Conservation (phyloP, 2,888 invertebrate genomes). For the Eugnorisma glareosa region DNA sequence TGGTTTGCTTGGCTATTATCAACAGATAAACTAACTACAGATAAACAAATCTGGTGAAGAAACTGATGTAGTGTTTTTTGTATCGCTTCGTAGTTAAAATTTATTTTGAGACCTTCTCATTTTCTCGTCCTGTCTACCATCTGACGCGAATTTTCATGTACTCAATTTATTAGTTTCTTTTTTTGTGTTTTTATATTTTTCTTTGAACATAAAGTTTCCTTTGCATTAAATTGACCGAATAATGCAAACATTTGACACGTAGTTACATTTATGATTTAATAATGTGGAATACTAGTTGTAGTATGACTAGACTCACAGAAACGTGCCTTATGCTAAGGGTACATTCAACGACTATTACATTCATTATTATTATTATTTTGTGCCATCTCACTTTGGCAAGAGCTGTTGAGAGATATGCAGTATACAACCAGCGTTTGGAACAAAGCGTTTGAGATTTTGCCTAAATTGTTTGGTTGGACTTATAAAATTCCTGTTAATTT, state of each 20-base stretch:
- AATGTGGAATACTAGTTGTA: constrained; percentile 69
- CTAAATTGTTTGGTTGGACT: background rate
- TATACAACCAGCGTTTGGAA: constrained; percentile 41
- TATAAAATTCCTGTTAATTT: background rate
- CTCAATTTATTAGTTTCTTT: background rate
- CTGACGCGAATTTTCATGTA: background rate
- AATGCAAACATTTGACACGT: constrained; percentile 72
- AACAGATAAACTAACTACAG: too few species aligned
- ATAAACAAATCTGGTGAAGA: too few species aligned
- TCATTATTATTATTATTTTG: constrained; percentile 70
- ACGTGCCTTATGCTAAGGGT: constrained; percentile 81
- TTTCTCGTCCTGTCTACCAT: background rate
- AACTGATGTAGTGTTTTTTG: background rate
- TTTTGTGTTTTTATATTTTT: constrained; percentile 19
- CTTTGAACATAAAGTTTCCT: background rate
- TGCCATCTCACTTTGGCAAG: constrained; percentile 78
- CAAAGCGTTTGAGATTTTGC: constrained; percentile 2
- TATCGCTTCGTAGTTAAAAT: background rate
- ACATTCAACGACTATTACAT: constrained; percentile 78
- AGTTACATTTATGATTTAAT: constrained; percentile 68
- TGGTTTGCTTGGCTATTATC: too few species aligned
- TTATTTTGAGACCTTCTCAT: background rate
- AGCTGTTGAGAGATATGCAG: constrained; percentile 36
- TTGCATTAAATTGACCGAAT: constrained; percentile 68
- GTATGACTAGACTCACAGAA: constrained; percentile 86